Evolutionary conservation across 2,113 vertebrate genomes (phyloP).

Genomic region (Dromiciops gliroides): DNA sequence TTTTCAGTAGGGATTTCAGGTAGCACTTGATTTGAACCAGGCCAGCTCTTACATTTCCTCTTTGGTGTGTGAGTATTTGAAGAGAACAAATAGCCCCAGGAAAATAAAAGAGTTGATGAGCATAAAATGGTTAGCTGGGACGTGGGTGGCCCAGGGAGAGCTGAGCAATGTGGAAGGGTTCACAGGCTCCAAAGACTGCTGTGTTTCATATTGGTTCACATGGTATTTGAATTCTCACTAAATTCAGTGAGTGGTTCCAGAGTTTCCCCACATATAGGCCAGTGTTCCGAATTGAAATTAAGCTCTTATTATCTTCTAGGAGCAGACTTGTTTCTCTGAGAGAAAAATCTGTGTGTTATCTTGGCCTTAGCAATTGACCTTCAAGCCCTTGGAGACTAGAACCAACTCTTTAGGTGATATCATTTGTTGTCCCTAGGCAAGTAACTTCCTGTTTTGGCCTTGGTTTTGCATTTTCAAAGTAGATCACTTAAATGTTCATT

Average conservation of each 20-base stretch:
- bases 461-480: neutral
- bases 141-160: neutral
- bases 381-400: neutral
- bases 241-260: neutral
- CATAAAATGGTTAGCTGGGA: neutral
- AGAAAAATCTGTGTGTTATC: neutral
- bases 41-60: neutral
- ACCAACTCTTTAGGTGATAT: neutral
- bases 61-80: neutral
- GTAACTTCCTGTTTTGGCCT: neutral
- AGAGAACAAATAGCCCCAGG: neutral
- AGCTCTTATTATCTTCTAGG: neutral
- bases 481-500: neutral
- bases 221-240: neutral
- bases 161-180: neutral
- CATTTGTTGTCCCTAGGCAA: neutral
- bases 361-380: neutral
- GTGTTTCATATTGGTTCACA: neutral
- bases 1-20: slow-evolving; percentile 10
- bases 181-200: neutral
- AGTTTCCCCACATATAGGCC: neutral
- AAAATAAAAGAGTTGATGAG: neutral
- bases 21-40: slow-evolving; percentile 14
- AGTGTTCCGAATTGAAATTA: neutral
- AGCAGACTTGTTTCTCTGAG: neutral